Conservation (phyloP, 2,113 vertebrate species). For the Ahaetulla prasina region DNA sequence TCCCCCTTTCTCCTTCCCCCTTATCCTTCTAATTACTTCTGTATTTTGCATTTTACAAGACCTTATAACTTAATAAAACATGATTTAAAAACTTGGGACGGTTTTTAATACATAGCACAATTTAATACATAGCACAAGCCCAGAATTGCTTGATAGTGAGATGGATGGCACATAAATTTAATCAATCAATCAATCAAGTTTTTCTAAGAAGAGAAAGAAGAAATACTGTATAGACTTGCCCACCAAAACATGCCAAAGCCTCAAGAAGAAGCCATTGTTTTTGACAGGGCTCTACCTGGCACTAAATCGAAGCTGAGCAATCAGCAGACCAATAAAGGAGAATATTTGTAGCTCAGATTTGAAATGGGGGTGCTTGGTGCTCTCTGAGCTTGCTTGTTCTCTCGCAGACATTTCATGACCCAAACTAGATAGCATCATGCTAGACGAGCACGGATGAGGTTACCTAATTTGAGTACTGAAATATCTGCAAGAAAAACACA, state of each 20-base stretch:
- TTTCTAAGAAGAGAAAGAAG: background rate
- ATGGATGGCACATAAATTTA: background rate
- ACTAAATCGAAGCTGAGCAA: background rate
- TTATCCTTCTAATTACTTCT: too few species aligned
- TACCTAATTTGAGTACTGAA: background rate
- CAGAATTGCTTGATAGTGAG: background rate
- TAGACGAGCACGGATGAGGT: background rate
- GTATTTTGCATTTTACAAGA: too few species aligned
- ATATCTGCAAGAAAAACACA: background rate
- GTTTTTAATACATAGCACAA: background rate
- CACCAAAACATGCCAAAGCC: background rate
- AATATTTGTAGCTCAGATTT: background rate
- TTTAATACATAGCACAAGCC: background rate
- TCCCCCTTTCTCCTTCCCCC: too few species aligned
- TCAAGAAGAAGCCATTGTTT: background rate
- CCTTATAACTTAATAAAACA: too few species aligned
- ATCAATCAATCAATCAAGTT: background rate
- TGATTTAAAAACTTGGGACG: background rate
- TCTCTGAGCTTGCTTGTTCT: background rate
- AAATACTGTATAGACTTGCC: background rate
- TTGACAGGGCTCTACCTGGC: background rate
- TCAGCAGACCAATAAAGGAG: background rate
- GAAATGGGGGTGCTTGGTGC: background rate
- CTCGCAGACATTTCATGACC: background rate
- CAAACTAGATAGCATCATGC: background rate